phyloP scores from a whole-genome alignment of 2,888 invertebrate genomes.

The Mesoligia furuncula region DNA sequence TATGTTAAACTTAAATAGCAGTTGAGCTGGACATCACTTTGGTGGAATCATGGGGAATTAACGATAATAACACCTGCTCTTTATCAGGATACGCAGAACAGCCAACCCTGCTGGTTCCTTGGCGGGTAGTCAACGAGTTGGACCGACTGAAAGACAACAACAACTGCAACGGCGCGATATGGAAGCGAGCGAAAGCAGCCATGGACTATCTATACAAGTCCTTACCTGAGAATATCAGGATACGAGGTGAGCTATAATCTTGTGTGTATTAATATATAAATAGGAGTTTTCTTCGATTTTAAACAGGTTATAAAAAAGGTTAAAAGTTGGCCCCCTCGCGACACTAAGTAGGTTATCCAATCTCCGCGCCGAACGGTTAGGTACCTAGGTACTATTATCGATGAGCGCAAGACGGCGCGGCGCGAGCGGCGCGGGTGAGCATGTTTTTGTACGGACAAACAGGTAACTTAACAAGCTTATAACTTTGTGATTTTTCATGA shows the following conservation, averaged over 20 bases:
- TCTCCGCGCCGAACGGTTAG: too few relatives aligned
- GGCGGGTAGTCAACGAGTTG: conserved; percentile 91
- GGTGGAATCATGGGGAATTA: not conserved
- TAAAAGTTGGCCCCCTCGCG: too few relatives aligned
- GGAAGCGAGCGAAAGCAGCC: conserved; percentile 85
- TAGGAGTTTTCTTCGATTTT: not conserved
- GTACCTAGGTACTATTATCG: too few relatives aligned
- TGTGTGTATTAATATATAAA: not conserved
- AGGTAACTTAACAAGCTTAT: too few relatives aligned
- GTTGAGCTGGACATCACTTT: not conserved
- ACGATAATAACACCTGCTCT: not conserved
- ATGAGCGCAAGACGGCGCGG: too few relatives aligned
- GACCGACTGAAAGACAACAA: conserved; percentile 90
- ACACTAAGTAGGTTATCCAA: too few relatives aligned
- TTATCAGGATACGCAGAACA: conserved; percentile 81
- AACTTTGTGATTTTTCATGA: too few relatives aligned
- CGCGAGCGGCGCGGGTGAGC: too few relatives aligned
- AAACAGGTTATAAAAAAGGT: not conserved
- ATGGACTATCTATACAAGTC: conserved; percentile 90
- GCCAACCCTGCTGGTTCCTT: conserved; percentile 89
- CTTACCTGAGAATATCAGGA: conserved; percentile 84
- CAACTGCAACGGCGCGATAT: conserved; percentile 82
- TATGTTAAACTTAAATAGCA: not conserved
- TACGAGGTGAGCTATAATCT: conserved; percentile 71
- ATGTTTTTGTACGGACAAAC: too few relatives aligned